phyloP scores from a whole-genome alignment of 2,797 vertebrate species.

The Tragelaphus oryx region DNA sequence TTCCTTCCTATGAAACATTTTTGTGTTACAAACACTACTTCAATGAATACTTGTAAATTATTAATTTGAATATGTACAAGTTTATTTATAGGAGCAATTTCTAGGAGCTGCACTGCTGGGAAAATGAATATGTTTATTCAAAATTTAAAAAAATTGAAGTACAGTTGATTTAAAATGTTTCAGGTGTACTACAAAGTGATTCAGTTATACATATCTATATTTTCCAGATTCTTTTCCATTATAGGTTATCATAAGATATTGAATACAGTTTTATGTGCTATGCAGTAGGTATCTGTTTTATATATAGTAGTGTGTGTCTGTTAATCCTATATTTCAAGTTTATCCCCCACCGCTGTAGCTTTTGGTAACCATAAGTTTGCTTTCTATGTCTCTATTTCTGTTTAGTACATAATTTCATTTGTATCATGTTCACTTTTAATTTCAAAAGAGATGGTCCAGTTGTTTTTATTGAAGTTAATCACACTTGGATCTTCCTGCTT shows the following conservation, averaged over 20 bases:
- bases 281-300: neutral
- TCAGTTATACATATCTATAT: neutral
- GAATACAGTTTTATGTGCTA: neutral
- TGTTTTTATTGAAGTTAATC: neutral
- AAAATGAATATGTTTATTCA: neutral
- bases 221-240: neutral
- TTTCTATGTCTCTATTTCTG: neutral
- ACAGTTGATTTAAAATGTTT: neutral
- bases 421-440: neutral
- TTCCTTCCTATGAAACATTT: neutral
- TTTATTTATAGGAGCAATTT: neutral
- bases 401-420: neutral
- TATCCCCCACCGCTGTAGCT: neutral
- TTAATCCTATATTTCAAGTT: neutral
- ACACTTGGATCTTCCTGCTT: neutral
- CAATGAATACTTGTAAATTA: neutral
- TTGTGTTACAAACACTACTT: neutral
- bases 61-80: neutral
- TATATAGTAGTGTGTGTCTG: neutral
- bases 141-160: neutral
- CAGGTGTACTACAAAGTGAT: neutral
- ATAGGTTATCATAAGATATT: neutral
- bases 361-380: neutral
- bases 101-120: neutral
- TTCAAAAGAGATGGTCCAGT: neutral